Base-by-base conservation (phyloP, 2,113 vertebrate genomes). In the Sinocyclocheilus anophthalmus region DNA sequence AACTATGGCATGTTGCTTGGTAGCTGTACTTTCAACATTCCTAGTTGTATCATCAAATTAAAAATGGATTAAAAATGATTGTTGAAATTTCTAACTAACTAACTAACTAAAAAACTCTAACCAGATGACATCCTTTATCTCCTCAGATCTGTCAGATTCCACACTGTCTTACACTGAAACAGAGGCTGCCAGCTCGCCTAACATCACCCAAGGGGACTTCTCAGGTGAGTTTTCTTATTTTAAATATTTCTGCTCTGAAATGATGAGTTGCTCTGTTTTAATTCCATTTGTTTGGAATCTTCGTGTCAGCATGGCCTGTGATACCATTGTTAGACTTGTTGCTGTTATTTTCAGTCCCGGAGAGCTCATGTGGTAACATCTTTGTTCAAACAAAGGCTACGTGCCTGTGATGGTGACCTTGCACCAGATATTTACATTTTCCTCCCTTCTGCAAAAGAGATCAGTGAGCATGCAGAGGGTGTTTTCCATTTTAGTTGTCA, bases 161-260 rank as follows among this genome's bases (percentile, higher is more conserved):
- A 98, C 97, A 92, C 96, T 98, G 96, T 98, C 98, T 94, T 99
- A 99, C 97, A 99, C 98, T 98, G 98, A 99, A 98, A 97, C 95
- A 1, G 98, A 99, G 96, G 96, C 97, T 91, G 96, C 96, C 90
- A 96, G 95, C 94, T 97, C 96, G 39, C 97, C 97, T 92, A 96
- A 97, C 92, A 88, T 95, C 42, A 45, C 95, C 63, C 96, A 96
- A 3, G 96, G 97, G 92, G 97, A 98, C 90, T 98, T 99, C 95
- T 98, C 97, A 96, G 97, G 98, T 99, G 93, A 94, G 97, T 94
- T 76, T 89, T 84, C 42, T 42, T 8, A 42, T 83, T 70, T 53
- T 8, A 37, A 26, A 59, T 16, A 77, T 37, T 18, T 22, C 13
- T 3, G 26, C 42, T 50, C 42, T 45, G 9, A 45, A 45, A 10